Evolutionary conservation across 2,797 vertebrate genomes (phyloP).

Genomic region (Microctenopoma lineatum): DNA sequence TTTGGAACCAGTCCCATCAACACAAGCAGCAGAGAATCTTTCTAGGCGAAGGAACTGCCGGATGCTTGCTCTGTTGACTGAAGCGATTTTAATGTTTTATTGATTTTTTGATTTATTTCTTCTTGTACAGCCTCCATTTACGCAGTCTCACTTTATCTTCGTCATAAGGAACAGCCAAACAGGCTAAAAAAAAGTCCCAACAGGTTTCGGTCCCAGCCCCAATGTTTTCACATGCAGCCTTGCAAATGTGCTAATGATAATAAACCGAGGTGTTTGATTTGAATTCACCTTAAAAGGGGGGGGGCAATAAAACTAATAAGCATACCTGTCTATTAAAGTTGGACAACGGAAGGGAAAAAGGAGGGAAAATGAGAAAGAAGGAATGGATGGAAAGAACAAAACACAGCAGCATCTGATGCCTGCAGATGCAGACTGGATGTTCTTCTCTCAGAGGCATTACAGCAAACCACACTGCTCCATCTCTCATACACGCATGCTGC

Average conservation of each 20-base stretch:
- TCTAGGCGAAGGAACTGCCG: slow-evolving; percentile 68
- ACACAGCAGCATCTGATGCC: slow-evolving; percentile 63
- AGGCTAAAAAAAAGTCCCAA: slow-evolving; percentile 28
- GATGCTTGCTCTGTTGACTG: slow-evolving; percentile 87
- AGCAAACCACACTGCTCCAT: slow-evolving; percentile 71
- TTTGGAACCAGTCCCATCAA: slow-evolving; percentile 63
- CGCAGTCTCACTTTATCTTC: slow-evolving; percentile 77
- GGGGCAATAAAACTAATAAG: background rate
- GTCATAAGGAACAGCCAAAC: slow-evolving; percentile 67
- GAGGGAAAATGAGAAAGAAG: slow-evolving; percentile 13
- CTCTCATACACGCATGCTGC: slow-evolving; percentile 66
- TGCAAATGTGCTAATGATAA: slow-evolving; percentile 18
- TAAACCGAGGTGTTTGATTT: slow-evolving; percentile 46
- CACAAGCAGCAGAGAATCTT: slow-evolving; percentile 58
- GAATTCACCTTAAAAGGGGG: slow-evolving; percentile 21
- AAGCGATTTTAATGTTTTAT: slow-evolving; percentile 85
- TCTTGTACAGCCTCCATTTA: slow-evolving; percentile 74
- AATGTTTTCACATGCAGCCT: slow-evolving; percentile 31
- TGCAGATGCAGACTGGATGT: slow-evolving; percentile 64
- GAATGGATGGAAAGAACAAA: slow-evolving; percentile 50
- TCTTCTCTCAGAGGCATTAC: slow-evolving; percentile 74
- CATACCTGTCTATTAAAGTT: slow-evolving; percentile 58
- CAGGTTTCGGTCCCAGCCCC: slow-evolving; percentile 35
- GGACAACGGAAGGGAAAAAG: slow-evolving; percentile 29
- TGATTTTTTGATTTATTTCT: slow-evolving; percentile 86